Evolutionary conservation across 2,888 invertebrate species (phyloP), one percentile per base, ranked within the genome.

Genomic region (Drosophila neoperkinsi): DNA sequence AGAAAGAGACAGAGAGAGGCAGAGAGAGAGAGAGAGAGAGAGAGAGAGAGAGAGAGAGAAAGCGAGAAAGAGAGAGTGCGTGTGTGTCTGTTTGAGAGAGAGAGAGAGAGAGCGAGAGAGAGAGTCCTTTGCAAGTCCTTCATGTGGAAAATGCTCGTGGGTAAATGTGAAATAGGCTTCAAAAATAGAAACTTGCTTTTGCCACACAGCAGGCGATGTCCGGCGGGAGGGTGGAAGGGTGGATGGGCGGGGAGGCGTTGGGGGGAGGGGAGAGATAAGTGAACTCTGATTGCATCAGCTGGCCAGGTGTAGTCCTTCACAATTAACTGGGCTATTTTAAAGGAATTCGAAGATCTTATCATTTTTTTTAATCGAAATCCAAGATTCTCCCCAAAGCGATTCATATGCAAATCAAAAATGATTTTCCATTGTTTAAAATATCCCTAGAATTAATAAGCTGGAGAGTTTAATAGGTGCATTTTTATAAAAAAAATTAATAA

Each of bases 81-180:
- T 16, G 9, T 25, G 25, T 46, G 16, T 16, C 60, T 53, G 70
- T 6, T 13, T 33, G 18, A 36, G 36, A 36, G 36, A 9, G 30
- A n/a, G 31, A 25, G 67, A 64, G 69, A 3, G 36, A 6, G 34
- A 36, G 34, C 4, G 30, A n/a, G 38, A 28, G 34, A 36, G 33
- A 21, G 70, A 64, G 66, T 79, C 69, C 77, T 82, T 62, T 34
- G 68, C 80, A 36, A 77, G 56, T 76, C 43, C 77, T 65, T 84
- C 71, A 81, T 65, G 81, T 62, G 82, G 84, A 84, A 82, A 80
- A 74, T 74, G 58, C 69, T 62, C 69, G 77, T 75, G 75, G 71
- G 75, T 75, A 75, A 74, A 55, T 62, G 46, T 46, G 62, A 69
- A 63, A 60, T 58, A 50, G 57, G 57, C 58, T 50, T 51, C 58